Base-by-base conservation (phyloP, 1,140 invertebrate species). In the Sarcophaga peregrina region DNA sequence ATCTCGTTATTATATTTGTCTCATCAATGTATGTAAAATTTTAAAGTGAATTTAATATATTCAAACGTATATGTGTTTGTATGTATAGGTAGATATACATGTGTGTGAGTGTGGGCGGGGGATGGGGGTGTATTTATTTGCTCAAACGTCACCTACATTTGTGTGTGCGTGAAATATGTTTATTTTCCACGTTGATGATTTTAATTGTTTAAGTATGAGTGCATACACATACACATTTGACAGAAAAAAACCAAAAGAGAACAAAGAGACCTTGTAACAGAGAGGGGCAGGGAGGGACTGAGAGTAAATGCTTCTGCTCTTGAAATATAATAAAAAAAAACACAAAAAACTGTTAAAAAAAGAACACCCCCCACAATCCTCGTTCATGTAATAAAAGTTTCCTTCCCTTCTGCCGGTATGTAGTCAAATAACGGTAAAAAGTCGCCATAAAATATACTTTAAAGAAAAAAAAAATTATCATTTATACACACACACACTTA, bases 141-240 rank as follows among this genome's bases (percentile, higher is more conserved):
- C 4, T 37, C 25, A 4, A 68, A 68, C 20, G 62, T 68, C 8
- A 15, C 1, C 25, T 68, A 9, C 4, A 3, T 25, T 9, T 20
- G 20, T 68, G 15, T 68, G n/a, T 68, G n/a, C 62, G 20, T 68
- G 17, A 20, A 68, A 20, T 20, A 17, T 68, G 20, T 68, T 68
- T 52, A 20, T 68, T 68, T 52, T 68, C 20, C 17, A 68, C 20
- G 62, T n/a, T 68, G 62, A 68, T 68, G 62, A 25, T 25, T 68
- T 15, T 68, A 68, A 68, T 68, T 68, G 62, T 68, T 7, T 25
- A 2, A 15, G 54, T 62, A 62, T 68, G 62, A 62, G n/a, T 68
- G 54, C n/a, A n/a, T 58, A 13, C 15, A n/a, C 54, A n/a, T 37
- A 37, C 4, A 37, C 25, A 37, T 37, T 37, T 37, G 25, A 37